Evolutionary conservation across 2,797 vertebrate genomes (phyloP), one percentile per base, ranked within the genome.

Genomic region (Momotus momota): DNA sequence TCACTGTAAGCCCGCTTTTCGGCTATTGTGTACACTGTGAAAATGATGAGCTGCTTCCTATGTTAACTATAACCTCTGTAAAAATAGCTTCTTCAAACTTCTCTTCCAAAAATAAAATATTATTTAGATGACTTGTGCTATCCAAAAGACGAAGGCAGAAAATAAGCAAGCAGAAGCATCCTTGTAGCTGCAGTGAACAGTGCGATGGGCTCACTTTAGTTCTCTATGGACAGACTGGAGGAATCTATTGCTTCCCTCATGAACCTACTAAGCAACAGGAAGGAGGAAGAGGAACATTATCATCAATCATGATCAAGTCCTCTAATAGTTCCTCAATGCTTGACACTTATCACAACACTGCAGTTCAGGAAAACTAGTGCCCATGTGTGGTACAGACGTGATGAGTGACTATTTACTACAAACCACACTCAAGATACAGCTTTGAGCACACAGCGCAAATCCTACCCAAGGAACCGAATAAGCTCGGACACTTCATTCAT

Each of bases 11-110:
- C 60, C 71, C 80, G 45, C 49, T 90, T 73, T 71, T 57, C 67
- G 74, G 71, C 79, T 35, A 11, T 4, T 52, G 33, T 55, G 77
- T 62, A 81, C 40, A 9, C 35, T 46, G 33, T 25, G 74, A 92
- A 74, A 85, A 15, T 41, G 6, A 41, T 1, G 27, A 82, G 72
- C 49, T 51, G 29, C 57, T 87, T 86, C 60, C 79, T 70, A 5
- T 43, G 46, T 35, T 82, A 62, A 60, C 61, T 70, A 82, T 6
- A 89, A 71, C 49, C 52, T 35, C 29, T 22, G 43, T 71, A 93
- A 94, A 95, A 93, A 69, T 14, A 96, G 84, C 31, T 46, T 71
- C 69, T 91, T 79, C 67, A 69, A 73, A 48, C 64, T 85, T 88
- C 64, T 61, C 41, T 71, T 85, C 62, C 58, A 43, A 88, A 92